Conservation (phyloP, 2,797 vertebrate genomes). For the Cryptoprocta ferox region DNA sequence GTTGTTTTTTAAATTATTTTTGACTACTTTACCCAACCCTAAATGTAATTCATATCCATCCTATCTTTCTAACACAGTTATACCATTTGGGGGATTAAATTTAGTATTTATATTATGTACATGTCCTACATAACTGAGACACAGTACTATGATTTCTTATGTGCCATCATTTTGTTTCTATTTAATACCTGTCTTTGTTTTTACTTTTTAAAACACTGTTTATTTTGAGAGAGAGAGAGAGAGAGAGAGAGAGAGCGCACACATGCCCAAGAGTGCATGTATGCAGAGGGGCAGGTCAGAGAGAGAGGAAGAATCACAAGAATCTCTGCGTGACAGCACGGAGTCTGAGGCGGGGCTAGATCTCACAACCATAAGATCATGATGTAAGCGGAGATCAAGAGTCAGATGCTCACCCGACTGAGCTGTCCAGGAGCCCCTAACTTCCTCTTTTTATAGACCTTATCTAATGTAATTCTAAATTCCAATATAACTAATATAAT, state of each 20-base stretch:
- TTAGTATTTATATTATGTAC: background rate
- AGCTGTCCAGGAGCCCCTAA: background rate
- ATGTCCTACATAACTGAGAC: background rate
- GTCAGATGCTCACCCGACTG: too few relatives aligned
- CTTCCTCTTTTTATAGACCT: background rate
- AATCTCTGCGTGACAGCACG: too few relatives aligned
- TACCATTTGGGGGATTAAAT: background rate
- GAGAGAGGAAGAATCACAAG: too few relatives aligned
- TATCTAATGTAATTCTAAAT: background rate
- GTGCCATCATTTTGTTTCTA: background rate
- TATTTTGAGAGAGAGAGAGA: too few relatives aligned
- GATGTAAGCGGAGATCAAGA: too few relatives aligned
- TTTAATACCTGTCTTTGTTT: background rate
- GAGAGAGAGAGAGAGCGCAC: too few relatives aligned
- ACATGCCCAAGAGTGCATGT: too few relatives aligned
- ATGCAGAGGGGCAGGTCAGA: too few relatives aligned
- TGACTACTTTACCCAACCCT: background rate
- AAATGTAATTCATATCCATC: background rate
- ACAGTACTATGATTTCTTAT: background rate
- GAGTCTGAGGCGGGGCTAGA: too few relatives aligned
- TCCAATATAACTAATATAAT: background rate
- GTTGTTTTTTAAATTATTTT: background rate
- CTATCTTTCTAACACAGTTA: background rate
- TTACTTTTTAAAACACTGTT: too few relatives aligned
- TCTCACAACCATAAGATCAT: too few relatives aligned